phyloP scores from a whole-genome alignment of 2,888 invertebrate genomes.

The Allacma fusca region DNA sequence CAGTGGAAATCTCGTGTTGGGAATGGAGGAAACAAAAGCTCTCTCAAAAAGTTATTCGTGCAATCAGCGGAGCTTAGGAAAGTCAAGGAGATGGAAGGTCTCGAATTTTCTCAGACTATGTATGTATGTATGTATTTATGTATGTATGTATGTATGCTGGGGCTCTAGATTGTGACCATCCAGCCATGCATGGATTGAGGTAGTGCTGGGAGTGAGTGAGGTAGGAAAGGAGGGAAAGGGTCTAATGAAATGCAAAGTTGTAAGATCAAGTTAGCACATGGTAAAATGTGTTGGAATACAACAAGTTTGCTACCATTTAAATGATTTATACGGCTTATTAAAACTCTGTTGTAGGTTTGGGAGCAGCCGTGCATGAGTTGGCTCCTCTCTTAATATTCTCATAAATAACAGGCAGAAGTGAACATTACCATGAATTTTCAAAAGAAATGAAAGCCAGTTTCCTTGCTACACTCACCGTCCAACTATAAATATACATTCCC shows the following conservation, averaged over 20 bases:
- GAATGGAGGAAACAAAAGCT: too few relatives aligned
- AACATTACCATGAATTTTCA: constrained; percentile 34
- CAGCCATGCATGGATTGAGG: too few relatives aligned
- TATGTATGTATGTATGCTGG: too few relatives aligned
- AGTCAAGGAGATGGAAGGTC: too few relatives aligned
- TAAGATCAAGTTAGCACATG: constrained; percentile 28
- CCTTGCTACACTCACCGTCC: background rate
- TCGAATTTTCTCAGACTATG: too few relatives aligned
- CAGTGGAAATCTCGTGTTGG: too few relatives aligned
- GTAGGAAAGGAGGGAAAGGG: background rate
- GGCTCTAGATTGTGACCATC: too few relatives aligned
- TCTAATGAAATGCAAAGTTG: constrained; percentile 45
- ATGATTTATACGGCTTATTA: constrained; percentile 35
- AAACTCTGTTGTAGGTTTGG: constrained; percentile 28
- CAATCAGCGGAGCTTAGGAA: too few relatives aligned
- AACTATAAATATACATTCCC: background rate
- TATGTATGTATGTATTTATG: too few relatives aligned
- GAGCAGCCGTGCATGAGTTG: constrained; percentile 15
- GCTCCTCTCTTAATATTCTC: constrained; percentile 7
- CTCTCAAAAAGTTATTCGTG: too few relatives aligned
- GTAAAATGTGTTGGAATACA: constrained; percentile 30
- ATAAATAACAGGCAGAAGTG: background rate
- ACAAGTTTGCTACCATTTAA: constrained; percentile 35
- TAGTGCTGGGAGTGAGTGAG: background rate
- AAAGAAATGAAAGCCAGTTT: constrained; percentile 31